These are phyloP conservation scores for Homalodisca vitripennis DNA, from an alignment of 1,140 invertebrate species.

Conservation along the genomic window DNA sequence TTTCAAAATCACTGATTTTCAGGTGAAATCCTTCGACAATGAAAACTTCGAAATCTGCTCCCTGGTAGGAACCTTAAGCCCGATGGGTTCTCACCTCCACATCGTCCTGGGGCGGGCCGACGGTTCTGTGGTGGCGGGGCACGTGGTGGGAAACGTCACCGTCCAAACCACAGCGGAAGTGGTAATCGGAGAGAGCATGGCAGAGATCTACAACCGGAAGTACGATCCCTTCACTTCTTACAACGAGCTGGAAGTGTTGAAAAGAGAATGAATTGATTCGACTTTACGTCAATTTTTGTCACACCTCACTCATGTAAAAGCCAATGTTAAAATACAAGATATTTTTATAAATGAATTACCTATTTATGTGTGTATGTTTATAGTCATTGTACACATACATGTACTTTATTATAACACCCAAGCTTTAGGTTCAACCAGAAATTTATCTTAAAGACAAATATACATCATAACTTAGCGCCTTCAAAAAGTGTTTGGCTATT, in stretches of 20 bases:
- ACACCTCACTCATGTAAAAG: no score
- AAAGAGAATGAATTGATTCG: slow-evolving; percentile 28
- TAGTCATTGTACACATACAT: no score
- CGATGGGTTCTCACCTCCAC: slow-evolving; percentile 49
- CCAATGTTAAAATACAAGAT: no score
- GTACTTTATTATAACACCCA: no score
- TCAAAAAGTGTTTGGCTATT: no score
- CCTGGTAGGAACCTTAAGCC: slow-evolving; percentile 49
- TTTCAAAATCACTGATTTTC: no score
- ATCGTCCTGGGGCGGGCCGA: slow-evolving; percentile 46
- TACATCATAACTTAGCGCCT: no score
- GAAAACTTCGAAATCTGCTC: slow-evolving; percentile 51
- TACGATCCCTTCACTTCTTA: slow-evolving; percentile 46
- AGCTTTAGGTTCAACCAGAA: no score
- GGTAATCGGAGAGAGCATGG: slow-evolving; percentile 46
- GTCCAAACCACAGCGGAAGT: slow-evolving; percentile 53
- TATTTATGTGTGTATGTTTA: no score
- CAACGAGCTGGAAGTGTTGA: slow-evolving; percentile 46
- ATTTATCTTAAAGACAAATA: no score
- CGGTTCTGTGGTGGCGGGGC: slow-evolving; percentile 50
- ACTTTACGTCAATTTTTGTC: no score
- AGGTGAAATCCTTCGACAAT: not conserved
- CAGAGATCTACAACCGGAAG: slow-evolving; percentile 44
- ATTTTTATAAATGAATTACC: no score
- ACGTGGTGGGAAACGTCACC: slow-evolving; percentile 50